Evolutionary conservation across 2,888 invertebrate genomes (phyloP), one percentile per base, ranked within the genome.

Genomic region (Plebejus melissa): DNA sequence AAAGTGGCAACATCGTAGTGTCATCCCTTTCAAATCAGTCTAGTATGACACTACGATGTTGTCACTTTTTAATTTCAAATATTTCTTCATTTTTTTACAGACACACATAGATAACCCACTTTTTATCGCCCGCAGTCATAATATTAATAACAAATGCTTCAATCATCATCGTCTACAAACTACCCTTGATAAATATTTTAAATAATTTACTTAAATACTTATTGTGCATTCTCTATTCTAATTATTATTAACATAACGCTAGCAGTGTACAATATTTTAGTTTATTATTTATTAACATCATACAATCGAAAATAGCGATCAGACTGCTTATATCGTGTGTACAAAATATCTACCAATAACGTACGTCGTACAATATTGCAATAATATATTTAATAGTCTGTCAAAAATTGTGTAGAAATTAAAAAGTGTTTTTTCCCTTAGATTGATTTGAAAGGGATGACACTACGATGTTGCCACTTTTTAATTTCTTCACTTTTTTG

Each of bases 201-300:
- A 65, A 13, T 32, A 65, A 65, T 65, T 13, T 65, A 65, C 28
- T 65, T 65, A 32, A 32, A 65, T 32, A 13, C 9, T 13, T 32
- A 65, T 32, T 32, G 65, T 65, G 65, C 65, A 32, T 65, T 13
- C 32, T 65, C 65, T 65, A 65, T 13, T 65, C 65, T 65, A 65
- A 11, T 65, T 22, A 65, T 32, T 32, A 65, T 32, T 32, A 65
- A 65, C 65, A 28, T 60, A 32, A 65, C 32, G 32, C 65, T 65
- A 65, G 32, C 28, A 32, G 65, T 65, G 65, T 65, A 32, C 32
- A 65, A 13, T 65, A 65, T 65, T 9, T 65, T 65, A 65, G 32
- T 32, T 13, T 65, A 54, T 65, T 65, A 60, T 60, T 58, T 22
- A 60, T 9, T 32, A 13, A 13, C 28, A 65, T 32, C 3, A 7